phyloP scores from a whole-genome alignment of 1,140 invertebrate genomes.

The Leguminivora glycinivorella region DNA sequence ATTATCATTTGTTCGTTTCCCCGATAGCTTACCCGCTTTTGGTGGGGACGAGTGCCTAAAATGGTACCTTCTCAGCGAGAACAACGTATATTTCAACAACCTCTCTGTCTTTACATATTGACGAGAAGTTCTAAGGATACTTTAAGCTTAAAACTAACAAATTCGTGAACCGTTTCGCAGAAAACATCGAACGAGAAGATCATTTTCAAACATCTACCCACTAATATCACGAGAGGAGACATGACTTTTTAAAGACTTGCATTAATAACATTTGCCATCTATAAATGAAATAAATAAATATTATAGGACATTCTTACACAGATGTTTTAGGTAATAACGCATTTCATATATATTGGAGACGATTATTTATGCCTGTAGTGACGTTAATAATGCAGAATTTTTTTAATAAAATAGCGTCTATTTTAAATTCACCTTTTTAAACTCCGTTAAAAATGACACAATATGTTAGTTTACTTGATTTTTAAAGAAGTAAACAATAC shows the following conservation, averaged over 20 bases:
- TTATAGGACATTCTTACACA: too few relatives aligned
- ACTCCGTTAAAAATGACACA: too few relatives aligned
- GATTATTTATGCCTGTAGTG: too few relatives aligned
- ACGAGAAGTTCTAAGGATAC: slow-evolving; percentile 34
- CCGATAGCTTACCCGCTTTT: neutral
- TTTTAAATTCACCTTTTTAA: too few relatives aligned
- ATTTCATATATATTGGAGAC: too few relatives aligned
- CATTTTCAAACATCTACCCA: slow-evolving; percentile 49
- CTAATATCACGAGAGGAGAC: slow-evolving; percentile 66
- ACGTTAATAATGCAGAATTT: too few relatives aligned
- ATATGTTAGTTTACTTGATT: too few relatives aligned
- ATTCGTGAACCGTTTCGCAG: slow-evolving; percentile 56
- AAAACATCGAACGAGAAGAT: slow-evolving; percentile 43
- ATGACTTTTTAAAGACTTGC: slow-evolving; percentile 40
- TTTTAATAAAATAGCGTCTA: too few relatives aligned
- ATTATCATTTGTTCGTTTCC: too few relatives aligned
- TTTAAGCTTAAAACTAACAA: slow-evolving; percentile 69
- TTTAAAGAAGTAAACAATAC: too few relatives aligned
- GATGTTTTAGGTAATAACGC: too few relatives aligned
- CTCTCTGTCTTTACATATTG: neutral
- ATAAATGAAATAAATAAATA: too few relatives aligned
- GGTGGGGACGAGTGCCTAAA: neutral
- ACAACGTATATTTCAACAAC: neutral
- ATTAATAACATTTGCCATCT: neutral
- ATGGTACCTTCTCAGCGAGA: neutral